phyloP scores from a whole-genome alignment of 2,113 vertebrate species.

The Cyanoderma ruficeps region DNA sequence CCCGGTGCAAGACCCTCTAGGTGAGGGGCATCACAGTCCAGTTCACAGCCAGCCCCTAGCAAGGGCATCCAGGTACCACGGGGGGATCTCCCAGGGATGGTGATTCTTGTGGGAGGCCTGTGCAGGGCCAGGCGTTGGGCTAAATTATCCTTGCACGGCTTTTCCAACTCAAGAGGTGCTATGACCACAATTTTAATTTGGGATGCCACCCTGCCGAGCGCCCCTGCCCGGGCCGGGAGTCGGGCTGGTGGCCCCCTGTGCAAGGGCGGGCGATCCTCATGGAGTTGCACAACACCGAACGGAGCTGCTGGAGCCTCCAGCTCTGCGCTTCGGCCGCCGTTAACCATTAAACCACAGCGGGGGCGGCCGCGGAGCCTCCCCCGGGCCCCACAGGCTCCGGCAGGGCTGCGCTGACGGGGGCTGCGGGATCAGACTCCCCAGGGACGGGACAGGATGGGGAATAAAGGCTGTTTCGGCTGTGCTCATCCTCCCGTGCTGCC shows the following conservation, averaged over 20 bases:
- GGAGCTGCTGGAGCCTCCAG: neutral
- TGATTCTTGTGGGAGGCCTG: too few species aligned
- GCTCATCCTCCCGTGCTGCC: neutral
- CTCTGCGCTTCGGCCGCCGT: constrained; percentile 8
- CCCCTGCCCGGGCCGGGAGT: neutral
- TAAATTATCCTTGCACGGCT: neutral
- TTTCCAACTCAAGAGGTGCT: neutral
- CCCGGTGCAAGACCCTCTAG: rapidly evolving
- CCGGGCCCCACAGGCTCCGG: neutral
- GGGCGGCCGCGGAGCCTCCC: neutral
- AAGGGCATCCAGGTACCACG: rapidly evolving
- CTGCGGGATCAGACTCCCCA: neutral
- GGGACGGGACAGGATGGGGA: neutral
- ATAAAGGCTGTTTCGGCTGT: neutral
- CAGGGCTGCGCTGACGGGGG: neutral
- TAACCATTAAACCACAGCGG: constrained; percentile 57
- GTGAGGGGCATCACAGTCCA: neutral
- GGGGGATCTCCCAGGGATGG: neutral
- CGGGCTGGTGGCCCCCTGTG: neutral
- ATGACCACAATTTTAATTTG: neutral
- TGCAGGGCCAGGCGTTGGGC: neutral
- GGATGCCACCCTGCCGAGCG: neutral
- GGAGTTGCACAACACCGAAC: constrained; percentile 14
- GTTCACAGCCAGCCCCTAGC: rapidly evolving
- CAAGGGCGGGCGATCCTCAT: neutral